Evolutionary conservation across 2,888 invertebrate species (phyloP).

Genomic region (Scrobipalpa costella): DNA sequence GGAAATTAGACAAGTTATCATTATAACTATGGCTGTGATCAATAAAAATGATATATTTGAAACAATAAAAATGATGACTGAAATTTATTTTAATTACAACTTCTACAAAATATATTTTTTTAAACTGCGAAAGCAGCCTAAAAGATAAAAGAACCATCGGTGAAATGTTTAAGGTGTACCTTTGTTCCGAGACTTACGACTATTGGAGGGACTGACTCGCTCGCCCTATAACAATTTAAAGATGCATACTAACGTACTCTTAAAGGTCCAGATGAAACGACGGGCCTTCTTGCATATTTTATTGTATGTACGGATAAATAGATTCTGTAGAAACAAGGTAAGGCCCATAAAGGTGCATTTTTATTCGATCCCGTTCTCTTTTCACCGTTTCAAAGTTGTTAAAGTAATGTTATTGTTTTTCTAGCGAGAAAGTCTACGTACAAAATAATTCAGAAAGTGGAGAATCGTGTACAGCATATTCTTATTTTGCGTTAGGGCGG

Average conservation of each 20-base stretch:
- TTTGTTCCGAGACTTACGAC: conserved; percentile 5
- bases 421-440: conserved; percentile 6
- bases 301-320: background rate
- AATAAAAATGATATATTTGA: too few relatives aligned
- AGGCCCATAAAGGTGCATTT: background rate
- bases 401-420: conserved; percentile 10
- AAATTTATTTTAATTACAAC: too few relatives aligned
- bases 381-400: conserved; percentile 6
- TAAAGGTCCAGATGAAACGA: conserved; percentile 2
- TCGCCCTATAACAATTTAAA: conserved; percentile 1
- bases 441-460: background rate
- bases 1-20: too few relatives aligned
- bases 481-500: conserved; percentile 6
- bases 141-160: background rate
- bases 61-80: too few relatives aligned
- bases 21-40: too few relatives aligned
- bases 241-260: conserved; percentile 11
- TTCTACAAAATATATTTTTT: too few relatives aligned
- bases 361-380: background rate
- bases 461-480: conserved; percentile 8
- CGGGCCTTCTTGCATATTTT: conserved; percentile 7
- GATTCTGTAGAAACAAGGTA: conserved; percentile 10
- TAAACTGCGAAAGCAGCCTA: too few relatives aligned
- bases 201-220: background rate
- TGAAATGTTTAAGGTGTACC: background rate